Conservation (phyloP, 1,140 invertebrate species). For the Agraylea sexmaculata region DNA sequence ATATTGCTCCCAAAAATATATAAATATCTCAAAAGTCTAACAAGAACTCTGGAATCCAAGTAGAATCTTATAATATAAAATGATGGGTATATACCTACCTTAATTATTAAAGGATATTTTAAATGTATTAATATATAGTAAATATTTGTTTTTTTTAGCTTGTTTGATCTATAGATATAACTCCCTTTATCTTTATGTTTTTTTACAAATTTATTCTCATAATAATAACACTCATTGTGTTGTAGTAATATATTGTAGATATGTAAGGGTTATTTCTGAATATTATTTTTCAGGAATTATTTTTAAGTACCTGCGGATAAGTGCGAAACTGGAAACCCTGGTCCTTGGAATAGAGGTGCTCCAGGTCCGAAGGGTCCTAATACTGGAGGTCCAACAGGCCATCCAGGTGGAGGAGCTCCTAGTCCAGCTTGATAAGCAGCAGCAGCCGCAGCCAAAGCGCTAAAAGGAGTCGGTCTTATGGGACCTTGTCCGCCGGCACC, state of each 20-base stretch:
- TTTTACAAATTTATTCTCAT: neutral
- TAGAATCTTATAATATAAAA: too few relatives aligned
- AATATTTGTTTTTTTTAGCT: too few relatives aligned
- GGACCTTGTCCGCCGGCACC: conserved; percentile 40
- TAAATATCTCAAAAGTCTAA: too few relatives aligned
- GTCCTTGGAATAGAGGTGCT: conserved; percentile 41
- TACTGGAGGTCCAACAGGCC: conserved; percentile 34
- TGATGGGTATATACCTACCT: too few relatives aligned
- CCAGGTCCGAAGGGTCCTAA: conserved; percentile 32
- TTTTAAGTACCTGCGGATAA: conserved; percentile 43
- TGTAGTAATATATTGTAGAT: neutral
- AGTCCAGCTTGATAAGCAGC: conserved; percentile 44
- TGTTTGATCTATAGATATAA: too few relatives aligned
- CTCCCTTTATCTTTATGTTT: too few relatives aligned
- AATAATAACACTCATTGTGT: conserved; percentile 4
- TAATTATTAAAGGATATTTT: too few relatives aligned
- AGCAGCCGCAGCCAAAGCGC: conserved; percentile 50
- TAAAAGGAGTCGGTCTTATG: conserved; percentile 54
- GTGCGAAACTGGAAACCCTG: conserved; percentile 46
- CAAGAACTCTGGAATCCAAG: too few relatives aligned
- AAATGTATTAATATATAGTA: too few relatives aligned
- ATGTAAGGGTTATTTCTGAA: too few relatives aligned
- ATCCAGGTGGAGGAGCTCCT: conserved; percentile 32
- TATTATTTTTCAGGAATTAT: conserved; percentile 17
- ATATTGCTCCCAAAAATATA: too few relatives aligned